These are phyloP conservation scores for Lysandra coridon DNA, from an alignment of 2,888 invertebrate species.

Conservation along the genomic window DNA sequence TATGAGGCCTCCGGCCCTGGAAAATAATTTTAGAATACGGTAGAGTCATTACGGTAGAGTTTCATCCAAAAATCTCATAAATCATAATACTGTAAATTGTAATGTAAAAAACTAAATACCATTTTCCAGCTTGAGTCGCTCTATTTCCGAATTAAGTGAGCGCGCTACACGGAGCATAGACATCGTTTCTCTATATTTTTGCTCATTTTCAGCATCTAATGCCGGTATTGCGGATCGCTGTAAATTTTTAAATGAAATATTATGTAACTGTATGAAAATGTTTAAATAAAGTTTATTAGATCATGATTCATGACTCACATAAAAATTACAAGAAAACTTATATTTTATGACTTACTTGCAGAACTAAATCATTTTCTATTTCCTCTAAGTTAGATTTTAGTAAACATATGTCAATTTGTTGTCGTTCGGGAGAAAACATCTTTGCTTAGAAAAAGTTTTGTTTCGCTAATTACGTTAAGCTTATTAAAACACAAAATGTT, in stretches of 20 bases:
- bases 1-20: neutral
- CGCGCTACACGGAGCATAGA: constrained; percentile 52
- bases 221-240: constrained; percentile 57
- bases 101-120: constrained; percentile 44
- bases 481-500: neutral
- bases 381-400: constrained; percentile 63
- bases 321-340: neutral
- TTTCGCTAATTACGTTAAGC: neutral
- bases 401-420: constrained; percentile 66
- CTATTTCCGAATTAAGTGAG: constrained; percentile 53
- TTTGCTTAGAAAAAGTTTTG: neutral
- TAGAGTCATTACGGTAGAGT: neutral
- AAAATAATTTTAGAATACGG: neutral
- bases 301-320: neutral
- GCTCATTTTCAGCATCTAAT: constrained; percentile 60
- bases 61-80: neutral
- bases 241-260: neutral
- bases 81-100: neutral
- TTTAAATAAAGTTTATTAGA: neutral
- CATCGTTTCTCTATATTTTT: constrained; percentile 57
- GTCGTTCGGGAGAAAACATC: constrained; percentile 64
- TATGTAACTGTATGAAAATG: constrained; percentile 37
- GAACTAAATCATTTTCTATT: constrained; percentile 58
- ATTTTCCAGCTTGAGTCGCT: constrained; percentile 54
- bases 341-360: constrained; percentile 52